phyloP scores from a whole-genome alignment of 2,797 vertebrate genomes.

The Aselliscus stoliczkanus region DNA sequence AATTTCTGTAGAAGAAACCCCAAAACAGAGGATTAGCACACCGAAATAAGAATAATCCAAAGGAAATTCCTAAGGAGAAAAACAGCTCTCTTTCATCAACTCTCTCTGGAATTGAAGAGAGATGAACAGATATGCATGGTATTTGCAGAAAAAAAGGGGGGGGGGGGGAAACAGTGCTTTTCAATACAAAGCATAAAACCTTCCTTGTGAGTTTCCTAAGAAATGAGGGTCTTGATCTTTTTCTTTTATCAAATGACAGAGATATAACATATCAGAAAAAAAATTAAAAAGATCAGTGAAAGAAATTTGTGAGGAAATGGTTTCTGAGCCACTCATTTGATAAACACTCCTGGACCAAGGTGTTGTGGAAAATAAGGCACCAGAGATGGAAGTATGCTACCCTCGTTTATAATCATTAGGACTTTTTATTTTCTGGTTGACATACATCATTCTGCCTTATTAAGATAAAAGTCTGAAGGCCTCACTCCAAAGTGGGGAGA shows the following conservation, averaged over 20 bases:
- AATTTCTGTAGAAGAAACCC: slow-evolving; percentile 56
- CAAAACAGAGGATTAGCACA: slow-evolving; percentile 61
- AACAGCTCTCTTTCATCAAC: slow-evolving; percentile 50
- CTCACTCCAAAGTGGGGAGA: not conserved
- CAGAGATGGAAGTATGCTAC: not conserved
- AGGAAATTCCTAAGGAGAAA: slow-evolving; percentile 60
- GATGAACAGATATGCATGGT: slow-evolving; percentile 43
- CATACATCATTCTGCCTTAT: not conserved
- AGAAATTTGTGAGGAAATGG: not conserved
- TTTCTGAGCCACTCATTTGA: not conserved
- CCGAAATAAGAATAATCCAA: slow-evolving; percentile 52
- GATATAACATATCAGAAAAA: not conserved
- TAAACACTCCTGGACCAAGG: slow-evolving; percentile 24
- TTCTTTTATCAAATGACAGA: slow-evolving; percentile 11
- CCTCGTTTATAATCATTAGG: not conserved
- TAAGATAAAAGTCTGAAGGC: not conserved
- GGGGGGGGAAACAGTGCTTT: not conserved
- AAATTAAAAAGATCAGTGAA: not conserved
- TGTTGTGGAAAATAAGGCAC: slow-evolving; percentile 5
- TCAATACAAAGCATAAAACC: slow-evolving; percentile 7
- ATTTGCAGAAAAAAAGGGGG: not conserved
- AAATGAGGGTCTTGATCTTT: not conserved
- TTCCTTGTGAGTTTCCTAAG: slow-evolving; percentile 41
- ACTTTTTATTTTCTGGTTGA: slow-evolving; percentile 28
- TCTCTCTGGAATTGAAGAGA: slow-evolving; percentile 51